Percentiles rank a stretch among this genome's conserved stretches.
phyloP scores from a whole-genome alignment of 35 echinoderm and acorn worm species.

The Lytechinus variegatus region DNA sequence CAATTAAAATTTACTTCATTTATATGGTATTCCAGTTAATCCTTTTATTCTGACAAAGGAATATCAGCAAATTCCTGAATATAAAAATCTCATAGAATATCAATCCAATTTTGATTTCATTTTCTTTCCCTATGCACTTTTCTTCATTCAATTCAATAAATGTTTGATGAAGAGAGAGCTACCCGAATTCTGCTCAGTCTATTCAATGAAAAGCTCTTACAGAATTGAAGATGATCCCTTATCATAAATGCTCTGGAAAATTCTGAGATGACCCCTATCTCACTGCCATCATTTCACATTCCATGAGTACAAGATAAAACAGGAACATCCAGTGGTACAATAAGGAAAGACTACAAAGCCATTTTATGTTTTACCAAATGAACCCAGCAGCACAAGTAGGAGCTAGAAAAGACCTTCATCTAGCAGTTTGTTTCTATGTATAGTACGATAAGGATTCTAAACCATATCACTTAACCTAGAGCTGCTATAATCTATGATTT shows the following conservation, averaged over 20 bases:
- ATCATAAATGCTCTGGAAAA: not conserved
- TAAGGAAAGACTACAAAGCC: not conserved
- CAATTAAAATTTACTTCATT: not conserved
- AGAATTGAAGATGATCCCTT: not conserved
- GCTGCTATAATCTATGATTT: not conserved
- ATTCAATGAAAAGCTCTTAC: too few relatives aligned
- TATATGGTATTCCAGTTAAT: not conserved
- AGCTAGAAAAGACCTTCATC: not conserved
- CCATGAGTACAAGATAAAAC: not conserved
- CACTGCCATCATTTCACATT: not conserved
- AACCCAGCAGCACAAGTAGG: not conserved
- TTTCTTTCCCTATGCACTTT: too few relatives aligned
- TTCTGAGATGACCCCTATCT: not conserved
- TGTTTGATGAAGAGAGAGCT: not conserved
- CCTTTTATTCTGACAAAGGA: not conserved
- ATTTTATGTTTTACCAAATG: not conserved
- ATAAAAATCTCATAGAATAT: not conserved
- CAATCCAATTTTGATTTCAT: not conserved
- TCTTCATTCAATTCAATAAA: not conserved
- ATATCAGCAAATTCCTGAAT: not conserved
- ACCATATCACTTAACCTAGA: not conserved
- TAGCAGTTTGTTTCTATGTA: not conserved
- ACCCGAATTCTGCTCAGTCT: not conserved
- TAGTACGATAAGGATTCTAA: not conserved
- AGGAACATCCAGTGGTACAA: conserved; percentile 16